These are phyloP conservation scores for Erpetoichthys calabaricus DNA, from an alignment of 2,797 vertebrate species.

Conservation along the genomic window DNA sequence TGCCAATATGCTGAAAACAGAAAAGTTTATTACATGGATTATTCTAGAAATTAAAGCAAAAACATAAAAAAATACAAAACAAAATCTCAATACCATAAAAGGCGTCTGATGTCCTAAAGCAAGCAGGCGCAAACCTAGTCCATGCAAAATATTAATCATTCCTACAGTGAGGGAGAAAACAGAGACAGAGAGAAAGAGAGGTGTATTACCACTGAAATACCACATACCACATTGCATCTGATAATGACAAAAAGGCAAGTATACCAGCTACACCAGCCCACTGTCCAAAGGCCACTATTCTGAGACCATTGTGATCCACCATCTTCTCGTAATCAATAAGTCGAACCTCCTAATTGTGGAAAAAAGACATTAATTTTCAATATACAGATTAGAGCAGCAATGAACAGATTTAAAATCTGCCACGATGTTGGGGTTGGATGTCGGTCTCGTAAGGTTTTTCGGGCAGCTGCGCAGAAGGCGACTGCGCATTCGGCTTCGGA, in stretches of 20 bases:
- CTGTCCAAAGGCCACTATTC: slow-evolving; percentile 90
- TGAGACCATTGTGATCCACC: slow-evolving; percentile 77
- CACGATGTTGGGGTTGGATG: no score
- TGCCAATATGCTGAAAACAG: slow-evolving; percentile 78
- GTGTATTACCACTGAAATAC: no score
- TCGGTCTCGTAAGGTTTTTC: no score
- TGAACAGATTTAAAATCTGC: no score
- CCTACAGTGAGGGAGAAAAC: slow-evolving; percentile 38
- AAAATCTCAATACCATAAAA: slow-evolving; percentile 66
- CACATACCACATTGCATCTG: no score
- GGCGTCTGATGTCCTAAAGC: slow-evolving; percentile 91
- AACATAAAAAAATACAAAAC: slow-evolving; percentile 2
- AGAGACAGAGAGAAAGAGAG: no score
- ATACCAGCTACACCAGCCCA: slow-evolving; percentile 95
- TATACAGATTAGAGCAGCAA: background rate
- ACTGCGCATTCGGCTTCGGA: no score
- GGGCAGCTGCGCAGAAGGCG: no score
- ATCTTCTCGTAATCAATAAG: slow-evolving; percentile 98
- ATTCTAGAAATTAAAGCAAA: background rate
- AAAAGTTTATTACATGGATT: no score
- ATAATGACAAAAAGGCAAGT: background rate
- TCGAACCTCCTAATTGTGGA: slow-evolving; percentile 71
- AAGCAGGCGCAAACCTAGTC: slow-evolving; percentile 82
- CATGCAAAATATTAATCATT: slow-evolving; percentile 97
- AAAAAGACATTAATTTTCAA: slow-evolving; percentile 7